Conservation (phyloP, 2,113 vertebrate genomes). For the Tachycineta bicolor region DNA sequence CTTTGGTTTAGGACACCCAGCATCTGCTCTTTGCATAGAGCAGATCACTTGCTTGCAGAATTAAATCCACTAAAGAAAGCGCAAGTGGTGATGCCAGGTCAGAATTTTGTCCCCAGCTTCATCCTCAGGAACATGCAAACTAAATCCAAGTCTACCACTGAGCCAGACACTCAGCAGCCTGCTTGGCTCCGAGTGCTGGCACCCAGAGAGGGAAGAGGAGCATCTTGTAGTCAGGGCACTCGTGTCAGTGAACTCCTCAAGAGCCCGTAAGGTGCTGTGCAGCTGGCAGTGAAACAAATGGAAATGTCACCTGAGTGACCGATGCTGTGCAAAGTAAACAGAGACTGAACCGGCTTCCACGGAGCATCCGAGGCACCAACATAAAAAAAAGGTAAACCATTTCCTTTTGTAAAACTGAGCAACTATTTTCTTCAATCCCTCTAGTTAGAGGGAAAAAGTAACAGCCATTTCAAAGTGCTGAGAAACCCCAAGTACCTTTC, state of each 20-base stretch:
- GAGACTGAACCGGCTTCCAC: not conserved
- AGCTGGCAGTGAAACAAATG: not conserved
- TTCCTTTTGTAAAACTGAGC: not conserved
- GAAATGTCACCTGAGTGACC: not conserved
- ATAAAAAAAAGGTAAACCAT: not conserved
- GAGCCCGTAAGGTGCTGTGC: not conserved
- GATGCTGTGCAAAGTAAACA: not conserved
- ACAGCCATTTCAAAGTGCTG: not conserved
- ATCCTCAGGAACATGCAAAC: not conserved
- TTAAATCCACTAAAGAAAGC: not conserved
- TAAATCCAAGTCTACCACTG: fast-evolving
- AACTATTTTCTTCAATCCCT: not conserved
- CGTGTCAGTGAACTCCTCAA: not conserved
- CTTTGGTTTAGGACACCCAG: not conserved
- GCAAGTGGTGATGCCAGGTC: not conserved
- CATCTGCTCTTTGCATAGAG: not conserved
- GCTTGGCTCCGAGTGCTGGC: not conserved
- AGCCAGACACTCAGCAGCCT: not conserved
- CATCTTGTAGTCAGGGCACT: not conserved
- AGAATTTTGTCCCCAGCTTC: not conserved
- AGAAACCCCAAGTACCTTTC: not conserved
- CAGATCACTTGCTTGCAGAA: not conserved
- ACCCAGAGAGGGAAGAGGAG: not conserved
- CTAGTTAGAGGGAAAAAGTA: not conserved
- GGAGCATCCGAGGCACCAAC: not conserved